Conservation (phyloP, 2,113 vertebrate species). For the Laterallus jamaicensis region DNA sequence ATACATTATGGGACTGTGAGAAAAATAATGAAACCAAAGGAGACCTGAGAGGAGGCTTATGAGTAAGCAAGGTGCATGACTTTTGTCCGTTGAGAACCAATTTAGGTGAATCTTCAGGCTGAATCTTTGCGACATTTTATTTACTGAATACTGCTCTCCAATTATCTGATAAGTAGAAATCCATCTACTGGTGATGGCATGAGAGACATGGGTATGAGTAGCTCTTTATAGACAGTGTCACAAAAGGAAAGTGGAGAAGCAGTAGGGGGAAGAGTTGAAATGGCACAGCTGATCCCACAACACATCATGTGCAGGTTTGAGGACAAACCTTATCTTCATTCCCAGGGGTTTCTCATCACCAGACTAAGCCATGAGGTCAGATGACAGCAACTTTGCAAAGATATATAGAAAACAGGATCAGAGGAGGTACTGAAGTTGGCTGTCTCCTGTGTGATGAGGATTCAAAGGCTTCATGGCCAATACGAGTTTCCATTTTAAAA, state of each 20-base stretch:
- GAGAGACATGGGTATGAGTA: background rate
- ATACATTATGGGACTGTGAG: background rate
- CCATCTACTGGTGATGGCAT: background rate
- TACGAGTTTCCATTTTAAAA: background rate
- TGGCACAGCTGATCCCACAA: background rate
- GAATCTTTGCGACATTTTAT: background rate
- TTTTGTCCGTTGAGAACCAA: background rate
- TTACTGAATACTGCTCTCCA: background rate
- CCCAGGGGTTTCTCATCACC: background rate
- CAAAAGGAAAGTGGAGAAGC: background rate
- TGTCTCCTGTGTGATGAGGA: background rate
- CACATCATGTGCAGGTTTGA: fast-evolving
- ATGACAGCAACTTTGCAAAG: background rate
- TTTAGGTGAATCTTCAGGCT: conserved; percentile 16
- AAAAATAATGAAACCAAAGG: conserved; percentile 51
- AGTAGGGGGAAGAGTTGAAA: background rate
- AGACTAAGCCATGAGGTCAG: background rate
- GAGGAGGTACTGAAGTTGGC: background rate
- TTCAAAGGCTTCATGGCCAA: conserved; percentile 35
- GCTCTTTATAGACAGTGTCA: background rate
- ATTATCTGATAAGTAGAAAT: background rate
- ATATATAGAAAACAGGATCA: background rate
- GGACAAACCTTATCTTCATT: background rate
- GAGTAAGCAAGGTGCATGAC: background rate
- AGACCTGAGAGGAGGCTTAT: conserved; percentile 5